phyloP scores from a whole-genome alignment of 2,888 invertebrate species.

The Eubasilissa splendida region DNA sequence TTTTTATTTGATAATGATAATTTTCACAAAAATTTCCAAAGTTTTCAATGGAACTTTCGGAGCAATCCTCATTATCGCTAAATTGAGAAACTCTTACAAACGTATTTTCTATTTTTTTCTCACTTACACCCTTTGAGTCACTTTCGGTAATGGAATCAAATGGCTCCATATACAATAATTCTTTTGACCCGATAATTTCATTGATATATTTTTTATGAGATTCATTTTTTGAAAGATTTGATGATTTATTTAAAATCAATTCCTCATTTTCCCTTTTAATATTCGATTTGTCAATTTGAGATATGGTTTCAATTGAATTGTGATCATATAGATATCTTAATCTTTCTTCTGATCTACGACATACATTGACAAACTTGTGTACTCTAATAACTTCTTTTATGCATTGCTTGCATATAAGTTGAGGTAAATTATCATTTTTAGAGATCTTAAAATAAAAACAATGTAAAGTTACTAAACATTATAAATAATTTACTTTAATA shows the following conservation, averaged over 20 bases:
- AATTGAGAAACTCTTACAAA: too few species aligned
- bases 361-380: slow-evolving; percentile 33
- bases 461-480: too few species aligned
- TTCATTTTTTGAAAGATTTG: slow-evolving; percentile 2
- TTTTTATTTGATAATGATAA: too few species aligned
- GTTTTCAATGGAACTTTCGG: too few species aligned
- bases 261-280: neutral
- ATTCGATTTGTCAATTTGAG: neutral
- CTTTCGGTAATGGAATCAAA: too few species aligned
- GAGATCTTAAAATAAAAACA: slow-evolving; percentile 24
- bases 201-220: neutral
- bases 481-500: too few species aligned
- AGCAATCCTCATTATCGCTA: too few species aligned
- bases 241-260: neutral
- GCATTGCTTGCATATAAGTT: slow-evolving; percentile 44
- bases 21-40: too few species aligned
- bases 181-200: too few species aligned
- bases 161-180: too few species aligned
- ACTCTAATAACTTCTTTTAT: slow-evolving; percentile 14
- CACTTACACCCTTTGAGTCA: too few species aligned
- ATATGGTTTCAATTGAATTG: neutral
- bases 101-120: too few species aligned
- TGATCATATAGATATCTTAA: slow-evolving; percentile 18
- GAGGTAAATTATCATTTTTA: slow-evolving; percentile 42
- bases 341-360: slow-evolving; percentile 34